phyloP scores from a whole-genome alignment of 2,888 invertebrate species.

The Tenodera sinensis region DNA sequence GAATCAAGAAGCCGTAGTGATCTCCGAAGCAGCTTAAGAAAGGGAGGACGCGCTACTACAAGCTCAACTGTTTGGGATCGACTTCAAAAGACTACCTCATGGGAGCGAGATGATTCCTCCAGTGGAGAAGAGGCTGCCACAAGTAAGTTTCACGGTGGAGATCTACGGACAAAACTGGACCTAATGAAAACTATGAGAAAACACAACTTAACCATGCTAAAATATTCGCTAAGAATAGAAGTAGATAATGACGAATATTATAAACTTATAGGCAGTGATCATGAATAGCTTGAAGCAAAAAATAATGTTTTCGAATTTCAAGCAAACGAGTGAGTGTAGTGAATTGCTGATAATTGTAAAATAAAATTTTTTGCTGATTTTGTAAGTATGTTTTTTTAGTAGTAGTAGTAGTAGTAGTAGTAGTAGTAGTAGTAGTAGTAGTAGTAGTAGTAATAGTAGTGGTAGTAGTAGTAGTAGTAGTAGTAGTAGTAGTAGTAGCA shows the following conservation, averaged over 20 bases:
- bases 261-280: conserved; percentile 32
- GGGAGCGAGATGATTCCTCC: background rate
- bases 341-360: background rate
- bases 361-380: background rate
- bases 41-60: background rate
- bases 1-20: background rate
- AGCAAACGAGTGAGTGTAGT: background rate
- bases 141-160: conserved; percentile 24
- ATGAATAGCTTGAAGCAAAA: background rate
- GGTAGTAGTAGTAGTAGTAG: no score
- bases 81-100: background rate
- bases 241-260: conserved; percentile 37
- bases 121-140: conserved; percentile 8
- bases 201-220: conserved; percentile 16
- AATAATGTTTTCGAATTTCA: no score
- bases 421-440: no score
- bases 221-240: conserved; percentile 35
- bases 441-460: no score
- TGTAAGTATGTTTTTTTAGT: background rate
- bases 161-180: conserved; percentile 34
- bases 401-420: no score
- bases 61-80: conserved; percentile 20
- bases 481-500: no score
- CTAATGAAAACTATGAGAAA: conserved; percentile 24
- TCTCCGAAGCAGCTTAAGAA: conserved; percentile 16